These are phyloP conservation scores for Neria commutata DNA, from an alignment of 2,888 invertebrate species.

Conservation along the genomic window DNA sequence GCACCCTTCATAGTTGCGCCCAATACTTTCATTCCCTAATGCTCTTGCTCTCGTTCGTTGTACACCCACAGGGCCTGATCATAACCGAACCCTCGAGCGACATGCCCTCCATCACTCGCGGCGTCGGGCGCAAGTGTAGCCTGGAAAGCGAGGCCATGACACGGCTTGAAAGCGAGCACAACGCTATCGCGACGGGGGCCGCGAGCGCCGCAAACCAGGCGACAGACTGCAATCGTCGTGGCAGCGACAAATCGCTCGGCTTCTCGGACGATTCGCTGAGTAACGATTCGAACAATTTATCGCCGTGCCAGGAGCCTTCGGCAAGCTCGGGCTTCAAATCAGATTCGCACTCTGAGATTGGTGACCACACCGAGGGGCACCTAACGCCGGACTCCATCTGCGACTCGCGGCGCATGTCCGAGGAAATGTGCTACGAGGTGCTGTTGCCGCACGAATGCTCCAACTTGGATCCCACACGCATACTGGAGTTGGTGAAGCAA, in stretches of 20 bases:
- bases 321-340: constrained; percentile 69
- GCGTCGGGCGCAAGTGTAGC: constrained; percentile 74
- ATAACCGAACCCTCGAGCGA: constrained; percentile 65
- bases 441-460: constrained; percentile 81
- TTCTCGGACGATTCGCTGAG: constrained; percentile 78
- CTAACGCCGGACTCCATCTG: constrained; percentile 61
- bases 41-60: neutral
- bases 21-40: neutral
- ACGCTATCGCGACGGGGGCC: constrained; percentile 7
- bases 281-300: constrained; percentile 67
- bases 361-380: constrained; percentile 63
- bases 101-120: constrained; percentile 81
- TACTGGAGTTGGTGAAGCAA: constrained; percentile 79
- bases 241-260: constrained; percentile 73
- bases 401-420: constrained; percentile 60
- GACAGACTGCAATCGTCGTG: constrained; percentile 65
- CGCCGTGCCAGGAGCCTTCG: constrained; percentile 66
- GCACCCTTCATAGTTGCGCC: neutral
- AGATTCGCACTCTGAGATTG: constrained; percentile 65
- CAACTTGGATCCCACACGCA: constrained; percentile 77
- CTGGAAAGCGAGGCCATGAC: constrained; percentile 65
- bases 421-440: constrained; percentile 70
- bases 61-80: constrained; percentile 40
- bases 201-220: neutral
- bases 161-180: constrained; percentile 25